Evolutionary conservation across 2,113 vertebrate genomes (phyloP).

Genomic region (Himantopus leucocephalus): DNA sequence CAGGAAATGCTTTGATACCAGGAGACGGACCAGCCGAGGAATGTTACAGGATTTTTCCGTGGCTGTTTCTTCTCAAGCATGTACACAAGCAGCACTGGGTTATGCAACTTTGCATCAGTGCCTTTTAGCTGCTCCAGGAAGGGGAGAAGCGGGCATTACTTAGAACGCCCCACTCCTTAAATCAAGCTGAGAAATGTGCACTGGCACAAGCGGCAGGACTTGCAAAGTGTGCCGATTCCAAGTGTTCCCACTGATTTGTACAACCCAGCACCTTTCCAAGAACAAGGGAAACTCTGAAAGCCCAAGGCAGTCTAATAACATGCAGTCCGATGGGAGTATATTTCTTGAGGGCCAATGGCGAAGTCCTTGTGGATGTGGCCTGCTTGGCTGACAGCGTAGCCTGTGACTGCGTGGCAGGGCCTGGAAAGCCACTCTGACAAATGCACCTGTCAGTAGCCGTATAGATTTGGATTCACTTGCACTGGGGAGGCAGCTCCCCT

Average conservation of each 20-base stretch:
- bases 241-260: background rate
- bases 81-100: constrained; percentile 30
- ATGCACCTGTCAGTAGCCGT: background rate
- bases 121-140: background rate
- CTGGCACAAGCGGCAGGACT: background rate
- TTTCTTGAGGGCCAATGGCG: background rate
- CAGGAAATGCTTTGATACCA: constrained; percentile 63
- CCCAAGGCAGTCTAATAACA: fast-evolving
- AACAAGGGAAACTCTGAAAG: background rate
- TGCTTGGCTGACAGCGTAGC: background rate
- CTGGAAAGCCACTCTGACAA: background rate
- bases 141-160: background rate
- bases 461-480: background rate
- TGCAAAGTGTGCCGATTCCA: fast-evolving
- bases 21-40: constrained; percentile 12
- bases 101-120: constrained; percentile 44
- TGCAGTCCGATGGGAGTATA: background rate
- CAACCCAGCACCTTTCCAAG: background rate
- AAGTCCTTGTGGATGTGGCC: background rate
- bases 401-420: background rate
- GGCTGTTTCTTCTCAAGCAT: constrained; percentile 71
- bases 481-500: background rate
- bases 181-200: constrained; percentile 12
- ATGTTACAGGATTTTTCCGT: constrained; percentile 70
- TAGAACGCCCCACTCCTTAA: background rate